Conservation (phyloP, 2,888 invertebrate genomes). For the Baccha elongata region DNA sequence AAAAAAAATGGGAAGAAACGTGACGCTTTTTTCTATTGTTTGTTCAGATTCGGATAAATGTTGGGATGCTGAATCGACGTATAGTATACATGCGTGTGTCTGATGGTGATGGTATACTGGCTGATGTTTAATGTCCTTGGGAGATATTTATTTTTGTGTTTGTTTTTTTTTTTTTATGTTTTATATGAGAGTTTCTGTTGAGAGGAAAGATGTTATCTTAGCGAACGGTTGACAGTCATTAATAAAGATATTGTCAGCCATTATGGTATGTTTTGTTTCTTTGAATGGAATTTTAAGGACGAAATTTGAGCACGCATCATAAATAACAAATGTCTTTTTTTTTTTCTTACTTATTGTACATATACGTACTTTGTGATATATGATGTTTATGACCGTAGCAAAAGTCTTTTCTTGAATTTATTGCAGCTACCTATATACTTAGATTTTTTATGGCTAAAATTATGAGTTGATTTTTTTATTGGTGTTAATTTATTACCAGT, state of each 20-base stretch:
- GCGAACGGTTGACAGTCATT: conserved; percentile 67
- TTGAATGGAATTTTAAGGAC: conserved; percentile 46
- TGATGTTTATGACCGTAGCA: conserved; percentile 16
- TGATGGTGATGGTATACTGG: conserved; percentile 5
- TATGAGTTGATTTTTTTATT: not conserved
- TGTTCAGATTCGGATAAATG: conserved; percentile 23
- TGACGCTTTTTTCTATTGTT: conserved; percentile 57
- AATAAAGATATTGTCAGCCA: conserved; percentile 72
- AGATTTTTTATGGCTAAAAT: not conserved
- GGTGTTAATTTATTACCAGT: not conserved
- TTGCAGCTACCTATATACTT: not conserved
- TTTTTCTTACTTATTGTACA: not conserved
- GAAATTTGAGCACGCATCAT: conserved; percentile 64
- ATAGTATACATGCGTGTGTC: conserved; percentile 53
- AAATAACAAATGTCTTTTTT: conserved; percentile 35
- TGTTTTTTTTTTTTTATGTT: conserved; percentile 14
- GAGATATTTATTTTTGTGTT: conserved; percentile 36
- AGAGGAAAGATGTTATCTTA: conserved; percentile 57
- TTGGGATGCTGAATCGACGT: conserved; percentile 24
- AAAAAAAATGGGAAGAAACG: conserved; percentile 35
- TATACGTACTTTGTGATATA: conserved; percentile 31
- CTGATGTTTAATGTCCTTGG: conserved; percentile 50
- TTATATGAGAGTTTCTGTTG: conserved; percentile 29
- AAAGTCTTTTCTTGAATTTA: not conserved
- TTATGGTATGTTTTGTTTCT: conserved; percentile 57